These are phyloP conservation scores for Falco columbarius DNA, from an alignment of 2,797 vertebrate species.

Conservation along the genomic window DNA sequence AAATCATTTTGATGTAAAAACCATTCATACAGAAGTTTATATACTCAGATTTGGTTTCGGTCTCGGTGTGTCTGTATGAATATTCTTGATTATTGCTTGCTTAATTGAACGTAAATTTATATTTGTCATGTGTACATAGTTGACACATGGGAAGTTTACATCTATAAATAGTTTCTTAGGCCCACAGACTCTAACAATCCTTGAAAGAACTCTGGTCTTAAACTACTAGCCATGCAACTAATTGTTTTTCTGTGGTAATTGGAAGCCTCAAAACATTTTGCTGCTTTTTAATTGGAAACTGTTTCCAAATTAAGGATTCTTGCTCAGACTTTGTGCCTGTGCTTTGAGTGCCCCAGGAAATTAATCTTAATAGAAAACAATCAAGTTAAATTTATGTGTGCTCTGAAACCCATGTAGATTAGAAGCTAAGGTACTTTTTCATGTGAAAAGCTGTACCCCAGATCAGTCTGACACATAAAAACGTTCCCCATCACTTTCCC, in stretches of 20 bases:
- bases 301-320: conserved; percentile 30
- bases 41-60: not conserved
- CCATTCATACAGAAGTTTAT: not conserved
- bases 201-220: conserved; percentile 38
- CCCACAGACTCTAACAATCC: not conserved
- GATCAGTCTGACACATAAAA: not conserved
- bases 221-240: conserved; percentile 46
- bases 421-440: not conserved
- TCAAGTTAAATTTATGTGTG: not conserved
- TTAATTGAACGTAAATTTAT: not conserved
- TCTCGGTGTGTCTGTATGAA: not conserved
- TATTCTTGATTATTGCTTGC: not conserved
- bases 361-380: not conserved
- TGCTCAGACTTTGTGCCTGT: not conserved
- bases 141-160: not conserved
- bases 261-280: conserved; percentile 15
- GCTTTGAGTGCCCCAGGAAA: not conserved
- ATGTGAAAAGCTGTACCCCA: not conserved
- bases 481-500: not conserved
- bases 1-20: not conserved
- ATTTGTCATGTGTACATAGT: not conserved
- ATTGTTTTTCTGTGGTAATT: conserved; percentile 50
- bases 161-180: not conserved
- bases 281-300: not conserved
- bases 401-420: not conserved